These are phyloP conservation scores for Melanotaenia maccullochi DNA, from an alignment of 2,797 vertebrate genomes.

Conservation along the genomic window DNA sequence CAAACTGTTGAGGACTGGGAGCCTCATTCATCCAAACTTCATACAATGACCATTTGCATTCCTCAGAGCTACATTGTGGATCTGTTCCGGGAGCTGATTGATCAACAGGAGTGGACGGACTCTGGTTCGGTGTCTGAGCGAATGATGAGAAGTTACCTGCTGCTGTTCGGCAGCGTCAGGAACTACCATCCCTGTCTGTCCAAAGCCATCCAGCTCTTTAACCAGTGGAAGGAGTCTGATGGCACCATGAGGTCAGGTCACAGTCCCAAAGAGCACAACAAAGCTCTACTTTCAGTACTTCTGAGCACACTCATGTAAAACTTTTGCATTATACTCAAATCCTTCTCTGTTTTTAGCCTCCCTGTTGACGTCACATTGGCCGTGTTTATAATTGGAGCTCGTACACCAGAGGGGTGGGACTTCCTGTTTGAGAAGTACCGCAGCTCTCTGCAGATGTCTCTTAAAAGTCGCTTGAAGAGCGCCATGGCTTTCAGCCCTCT, in stretches of 20 bases:
- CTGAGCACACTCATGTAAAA: not conserved
- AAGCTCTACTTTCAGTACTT: not conserved
- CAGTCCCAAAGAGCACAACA: not conserved
- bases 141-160: constrained; percentile 85
- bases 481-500: constrained; percentile 83
- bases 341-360: constrained; percentile 74
- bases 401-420: constrained; percentile 88
- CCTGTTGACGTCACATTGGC: constrained; percentile 87
- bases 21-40: not conserved
- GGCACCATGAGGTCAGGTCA: constrained; percentile 85
- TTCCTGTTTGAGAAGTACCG: constrained; percentile 90
- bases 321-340: not conserved
- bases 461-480: constrained; percentile 83
- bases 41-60: constrained; percentile 3
- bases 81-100: constrained; percentile 86
- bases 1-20: too few species aligned
- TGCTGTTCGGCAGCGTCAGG: constrained; percentile 85
- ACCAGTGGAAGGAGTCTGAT: constrained; percentile 85
- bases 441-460: constrained; percentile 76
- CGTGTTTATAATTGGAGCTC: constrained; percentile 87
- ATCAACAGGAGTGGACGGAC: constrained; percentile 88
- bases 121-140: constrained; percentile 87
- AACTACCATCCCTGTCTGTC: constrained; percentile 85
- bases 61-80: constrained; percentile 87
- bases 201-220: constrained; percentile 84